A percentile compares a stretch with the other conserved stretches of the same genome.
These are phyloP conservation scores for Cuculus canorus DNA, from an alignment of 2,797 vertebrate species.

Conservation along the genomic window DNA sequence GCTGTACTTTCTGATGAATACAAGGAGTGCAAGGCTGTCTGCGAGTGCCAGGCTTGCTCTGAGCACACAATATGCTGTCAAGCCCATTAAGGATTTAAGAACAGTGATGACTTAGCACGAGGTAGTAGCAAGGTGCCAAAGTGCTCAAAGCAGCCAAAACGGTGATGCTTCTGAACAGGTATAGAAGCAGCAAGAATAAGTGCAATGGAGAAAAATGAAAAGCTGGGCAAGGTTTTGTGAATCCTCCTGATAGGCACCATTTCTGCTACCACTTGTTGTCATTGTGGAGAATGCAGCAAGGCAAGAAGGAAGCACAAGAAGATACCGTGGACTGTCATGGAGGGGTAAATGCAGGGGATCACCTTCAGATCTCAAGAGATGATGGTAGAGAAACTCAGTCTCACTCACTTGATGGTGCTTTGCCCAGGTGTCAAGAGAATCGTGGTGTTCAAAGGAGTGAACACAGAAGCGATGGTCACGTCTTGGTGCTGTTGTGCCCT, in stretches of 20 bases:
- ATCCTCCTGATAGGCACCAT: neutral
- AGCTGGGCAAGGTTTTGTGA: neutral
- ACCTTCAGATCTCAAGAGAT: neutral
- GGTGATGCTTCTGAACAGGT: neutral
- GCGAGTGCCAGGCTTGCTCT: neutral
- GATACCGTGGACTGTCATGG: neutral
- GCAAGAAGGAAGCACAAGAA: neutral
- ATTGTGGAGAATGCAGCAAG: neutral
- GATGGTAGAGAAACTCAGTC: neutral
- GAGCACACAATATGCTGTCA: neutral
- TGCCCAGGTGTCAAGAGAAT: neutral
- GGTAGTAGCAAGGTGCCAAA: neutral
- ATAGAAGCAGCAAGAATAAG: neutral
- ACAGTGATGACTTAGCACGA: neutral
- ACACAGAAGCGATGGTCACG: rapidly evolving
- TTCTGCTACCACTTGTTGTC: neutral
- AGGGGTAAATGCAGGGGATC: neutral
- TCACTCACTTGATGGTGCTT: rapidly evolving
- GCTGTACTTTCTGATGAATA: neutral
- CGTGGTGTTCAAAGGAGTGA: neutral
- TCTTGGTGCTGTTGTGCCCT: neutral
- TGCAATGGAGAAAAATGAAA: neutral
- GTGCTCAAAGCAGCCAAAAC: neutral
- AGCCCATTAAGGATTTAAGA: neutral
- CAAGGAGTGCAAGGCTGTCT: neutral